These are phyloP conservation scores for Neodiprion lecontei DNA, from an alignment of 1,140 invertebrate genomes.

Conservation along the genomic window DNA sequence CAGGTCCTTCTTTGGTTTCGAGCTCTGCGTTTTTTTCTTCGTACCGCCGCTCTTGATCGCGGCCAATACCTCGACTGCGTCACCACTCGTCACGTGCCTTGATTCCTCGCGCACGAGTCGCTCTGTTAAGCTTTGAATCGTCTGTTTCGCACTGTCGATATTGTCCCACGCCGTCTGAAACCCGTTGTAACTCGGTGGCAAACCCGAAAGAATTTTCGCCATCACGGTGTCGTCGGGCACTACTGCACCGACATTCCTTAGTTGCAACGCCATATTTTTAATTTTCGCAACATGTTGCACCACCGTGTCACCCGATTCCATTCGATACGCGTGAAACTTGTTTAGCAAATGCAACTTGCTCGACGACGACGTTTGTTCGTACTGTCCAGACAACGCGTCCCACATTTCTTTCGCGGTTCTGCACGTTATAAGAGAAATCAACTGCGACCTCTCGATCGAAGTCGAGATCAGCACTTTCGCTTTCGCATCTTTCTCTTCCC, in stretches of 20 bases:
- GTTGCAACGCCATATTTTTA: constrained; percentile 26
- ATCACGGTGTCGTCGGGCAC: constrained; percentile 22
- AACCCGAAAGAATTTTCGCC: constrained; percentile 27
- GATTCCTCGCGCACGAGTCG: constrained; percentile 5
- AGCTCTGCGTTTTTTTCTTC: constrained; percentile 20
- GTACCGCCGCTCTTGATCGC: constrained; percentile 11
- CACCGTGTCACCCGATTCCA: constrained; percentile 23
- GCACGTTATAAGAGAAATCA: constrained; percentile 21
- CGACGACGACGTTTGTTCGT: constrained; percentile 19
- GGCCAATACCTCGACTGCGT: background rate
- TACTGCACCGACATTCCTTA: constrained; percentile 23
- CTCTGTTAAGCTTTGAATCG: constrained; percentile 16
- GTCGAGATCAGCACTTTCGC: constrained; percentile 25
- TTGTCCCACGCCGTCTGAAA: constrained; percentile 26
- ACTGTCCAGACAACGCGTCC: constrained; percentile 23
- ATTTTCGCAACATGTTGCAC: constrained; percentile 28
- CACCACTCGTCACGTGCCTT: background rate
- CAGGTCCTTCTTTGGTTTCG: constrained; percentile 4
- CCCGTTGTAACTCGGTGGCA: constrained; percentile 18
- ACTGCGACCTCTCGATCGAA: constrained; percentile 21
- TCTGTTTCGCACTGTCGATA: constrained; percentile 12
- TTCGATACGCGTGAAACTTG: constrained; percentile 25
- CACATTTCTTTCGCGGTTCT: constrained; percentile 27
- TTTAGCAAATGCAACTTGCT: constrained; percentile 25
- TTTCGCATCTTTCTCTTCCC: constrained; percentile 26